A percentile compares a stretch with the other conserved stretches of the same genome.
Conservation (phyloP, 2,888 invertebrate genomes). For the Drosophila tripunctata region DNA sequence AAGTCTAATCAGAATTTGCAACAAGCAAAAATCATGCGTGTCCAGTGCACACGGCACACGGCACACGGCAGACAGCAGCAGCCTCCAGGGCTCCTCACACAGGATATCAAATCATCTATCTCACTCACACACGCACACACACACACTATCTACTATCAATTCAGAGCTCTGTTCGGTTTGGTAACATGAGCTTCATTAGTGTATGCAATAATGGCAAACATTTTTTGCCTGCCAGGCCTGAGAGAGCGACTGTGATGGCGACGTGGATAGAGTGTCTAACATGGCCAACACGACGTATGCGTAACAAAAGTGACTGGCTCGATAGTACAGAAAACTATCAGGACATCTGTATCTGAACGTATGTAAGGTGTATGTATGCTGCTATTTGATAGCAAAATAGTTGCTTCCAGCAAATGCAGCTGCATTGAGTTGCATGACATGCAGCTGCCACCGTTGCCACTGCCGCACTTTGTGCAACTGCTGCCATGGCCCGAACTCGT, state of each 20-base stretch:
- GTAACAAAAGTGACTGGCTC: constrained; percentile 50
- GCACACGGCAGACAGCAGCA: constrained; percentile 31
- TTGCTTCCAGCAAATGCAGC: constrained; percentile 39
- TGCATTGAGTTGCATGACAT: constrained; percentile 58
- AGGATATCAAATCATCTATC: constrained; percentile 38
- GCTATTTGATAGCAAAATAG: constrained; percentile 73
- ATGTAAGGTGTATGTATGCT: constrained; percentile 9
- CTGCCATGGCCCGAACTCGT: constrained; percentile 29
- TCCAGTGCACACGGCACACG: constrained; percentile 48
- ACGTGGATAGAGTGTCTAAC: constrained; percentile 47
- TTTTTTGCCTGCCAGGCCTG: constrained; percentile 79
- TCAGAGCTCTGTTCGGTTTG: constrained; percentile 16
- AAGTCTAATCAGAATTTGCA: constrained; percentile 79
- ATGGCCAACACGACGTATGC: constrained; percentile 65
- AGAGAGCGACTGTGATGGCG: constrained; percentile 47
- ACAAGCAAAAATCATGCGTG: constrained; percentile 78
- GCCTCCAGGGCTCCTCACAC: constrained; percentile 21
- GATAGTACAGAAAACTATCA: constrained; percentile 23
- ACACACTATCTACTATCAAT: constrained; percentile 2
- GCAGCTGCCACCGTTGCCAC: constrained; percentile 27
- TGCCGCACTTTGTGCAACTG: constrained; percentile 4
- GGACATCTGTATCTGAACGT: constrained; percentile 1
- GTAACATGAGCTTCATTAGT: constrained; percentile 81
- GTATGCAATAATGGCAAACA: constrained; percentile 80
- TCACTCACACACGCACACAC: too few relatives aligned